Evolutionary conservation across 2,113 vertebrate species (phyloP).

Genomic region (Xenopus tropicalis): DNA sequence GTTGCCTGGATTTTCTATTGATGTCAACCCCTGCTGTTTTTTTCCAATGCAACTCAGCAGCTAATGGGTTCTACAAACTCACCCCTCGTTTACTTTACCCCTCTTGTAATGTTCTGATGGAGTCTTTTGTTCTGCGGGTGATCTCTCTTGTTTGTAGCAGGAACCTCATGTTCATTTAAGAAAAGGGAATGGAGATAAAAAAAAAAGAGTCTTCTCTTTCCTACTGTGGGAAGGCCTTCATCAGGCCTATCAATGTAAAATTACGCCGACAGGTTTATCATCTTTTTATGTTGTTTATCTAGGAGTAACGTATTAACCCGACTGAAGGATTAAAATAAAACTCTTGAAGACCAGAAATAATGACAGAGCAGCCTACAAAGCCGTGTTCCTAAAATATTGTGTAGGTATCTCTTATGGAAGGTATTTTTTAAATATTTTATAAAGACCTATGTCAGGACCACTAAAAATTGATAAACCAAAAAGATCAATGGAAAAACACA

Average conservation of each 20-base stretch:
- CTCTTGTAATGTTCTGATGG: conserved; percentile 12
- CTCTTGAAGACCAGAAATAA: no score
- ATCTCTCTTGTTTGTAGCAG: conserved; percentile 21
- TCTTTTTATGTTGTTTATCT: no score
- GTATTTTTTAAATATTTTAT: no score
- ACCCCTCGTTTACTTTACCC: background rate
- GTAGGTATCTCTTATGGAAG: no score
- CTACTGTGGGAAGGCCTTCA: conserved; percentile 12
- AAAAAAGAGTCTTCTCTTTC: background rate
- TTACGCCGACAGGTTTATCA: background rate
- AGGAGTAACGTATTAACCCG: no score
- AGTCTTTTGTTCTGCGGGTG: conserved; percentile 5
- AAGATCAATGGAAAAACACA: no score
- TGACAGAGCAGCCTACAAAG: no score
- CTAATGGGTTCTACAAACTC: background rate
- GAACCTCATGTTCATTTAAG: conserved; percentile 19
- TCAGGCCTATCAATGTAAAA: conserved; percentile 14
- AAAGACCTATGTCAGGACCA: no score
- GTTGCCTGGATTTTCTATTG: conserved; percentile 25
- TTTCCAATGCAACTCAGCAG: conserved; percentile 18
- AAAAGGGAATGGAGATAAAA: background rate
- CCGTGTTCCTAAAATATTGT: no score
- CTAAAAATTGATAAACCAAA: no score
- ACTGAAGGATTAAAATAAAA: no score
- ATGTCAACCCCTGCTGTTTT: conserved; percentile 31